A percentile compares a stretch with the other conserved stretches of the same genome.
Conservation (phyloP, 2,797 vertebrate genomes). For the Gambusia yucatana region DNA sequence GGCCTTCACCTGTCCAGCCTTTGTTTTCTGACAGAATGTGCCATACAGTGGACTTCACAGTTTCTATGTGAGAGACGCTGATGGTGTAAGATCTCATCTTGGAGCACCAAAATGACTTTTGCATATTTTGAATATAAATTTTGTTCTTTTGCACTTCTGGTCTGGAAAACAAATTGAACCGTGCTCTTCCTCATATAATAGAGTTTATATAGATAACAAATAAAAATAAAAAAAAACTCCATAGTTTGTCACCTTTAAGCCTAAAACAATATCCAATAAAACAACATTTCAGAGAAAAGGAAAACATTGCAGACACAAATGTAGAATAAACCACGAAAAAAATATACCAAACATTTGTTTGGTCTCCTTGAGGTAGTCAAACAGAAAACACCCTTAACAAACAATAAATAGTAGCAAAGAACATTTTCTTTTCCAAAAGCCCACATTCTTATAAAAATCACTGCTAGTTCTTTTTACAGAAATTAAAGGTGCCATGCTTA, state of each 20-base stretch:
- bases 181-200: background rate
- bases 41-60: conserved; percentile 21
- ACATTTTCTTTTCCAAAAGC: background rate
- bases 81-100: background rate
- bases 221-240: background rate
- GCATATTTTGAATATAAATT: background rate
- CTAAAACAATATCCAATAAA: background rate
- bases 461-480: background rate
- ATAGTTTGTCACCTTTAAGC: background rate
- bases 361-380: background rate
- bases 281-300: background rate
- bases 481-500: background rate
- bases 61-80: background rate
- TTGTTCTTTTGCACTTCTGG: background rate
- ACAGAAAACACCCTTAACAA: background rate
- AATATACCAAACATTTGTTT: background rate
- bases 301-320: background rate
- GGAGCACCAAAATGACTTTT: background rate
- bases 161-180: background rate
- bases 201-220: background rate
- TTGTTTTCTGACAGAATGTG: conserved; percentile 55
- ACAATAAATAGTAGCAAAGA: background rate
- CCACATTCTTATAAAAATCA: background rate
- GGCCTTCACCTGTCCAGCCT: conserved; percentile 61
- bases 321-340: background rate